Evolutionary conservation across 2,888 invertebrate species (phyloP).

Genomic region (Microdon myrmicae): DNA sequence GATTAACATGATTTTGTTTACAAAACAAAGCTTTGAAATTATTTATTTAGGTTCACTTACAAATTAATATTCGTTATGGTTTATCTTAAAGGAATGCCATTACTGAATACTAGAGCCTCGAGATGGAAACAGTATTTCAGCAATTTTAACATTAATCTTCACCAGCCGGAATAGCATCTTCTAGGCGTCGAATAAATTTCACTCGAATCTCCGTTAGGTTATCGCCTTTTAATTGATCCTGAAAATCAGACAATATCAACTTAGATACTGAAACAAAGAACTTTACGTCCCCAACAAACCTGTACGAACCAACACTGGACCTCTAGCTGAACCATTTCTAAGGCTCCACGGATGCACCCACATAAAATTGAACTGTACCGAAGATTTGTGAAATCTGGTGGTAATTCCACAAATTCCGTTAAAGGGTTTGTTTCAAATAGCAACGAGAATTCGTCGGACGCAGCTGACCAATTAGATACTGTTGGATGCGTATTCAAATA

Average conservation of each 20-base stretch:
- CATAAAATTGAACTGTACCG: slow-evolving; percentile 94
- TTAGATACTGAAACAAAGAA: slow-evolving; percentile 1
- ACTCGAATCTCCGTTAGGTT: slow-evolving; percentile 92
- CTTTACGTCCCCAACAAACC: slow-evolving; percentile 63
- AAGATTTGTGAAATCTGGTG: slow-evolving; percentile 81
- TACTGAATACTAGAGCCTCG: not conserved
- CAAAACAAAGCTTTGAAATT: too few species aligned
- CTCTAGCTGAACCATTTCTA: slow-evolving; percentile 99
- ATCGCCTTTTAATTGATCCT: slow-evolving; percentile 96
- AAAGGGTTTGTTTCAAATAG: slow-evolving; percentile 95
- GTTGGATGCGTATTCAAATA: slow-evolving; percentile 93
- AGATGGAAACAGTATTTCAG: not conserved
- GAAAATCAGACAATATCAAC: slow-evolving; percentile 55
- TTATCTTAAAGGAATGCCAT: slow-evolving; percentile 29
- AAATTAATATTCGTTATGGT: slow-evolving; percentile 19
- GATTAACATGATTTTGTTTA: too few species aligned
- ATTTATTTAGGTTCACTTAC: slow-evolving; percentile 31
- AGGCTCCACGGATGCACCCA: slow-evolving; percentile 90
- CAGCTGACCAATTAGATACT: slow-evolving; percentile 92
- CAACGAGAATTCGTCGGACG: slow-evolving; percentile 96
- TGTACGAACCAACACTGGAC: slow-evolving; percentile 93
- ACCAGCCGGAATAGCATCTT: slow-evolving; percentile 97
- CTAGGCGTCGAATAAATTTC: slow-evolving; percentile 92
- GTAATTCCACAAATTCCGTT: slow-evolving; percentile 96
- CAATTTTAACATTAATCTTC: slow-evolving; percentile 81